phyloP scores from a whole-genome alignment of 2,113 vertebrate genomes.

The Menidia beryllina region DNA sequence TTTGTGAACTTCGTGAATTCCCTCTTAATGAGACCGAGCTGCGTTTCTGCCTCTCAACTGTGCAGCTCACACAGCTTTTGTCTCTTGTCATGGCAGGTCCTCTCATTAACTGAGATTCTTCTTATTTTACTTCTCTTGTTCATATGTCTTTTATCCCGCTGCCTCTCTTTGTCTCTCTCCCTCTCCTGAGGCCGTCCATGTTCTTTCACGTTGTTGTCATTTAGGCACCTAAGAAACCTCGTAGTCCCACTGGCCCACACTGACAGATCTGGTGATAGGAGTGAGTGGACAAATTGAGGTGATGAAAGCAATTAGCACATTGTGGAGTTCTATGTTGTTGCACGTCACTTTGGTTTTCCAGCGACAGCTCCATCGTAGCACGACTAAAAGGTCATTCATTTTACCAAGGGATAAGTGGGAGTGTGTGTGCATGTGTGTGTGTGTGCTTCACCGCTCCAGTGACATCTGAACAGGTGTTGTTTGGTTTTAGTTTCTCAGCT shows the following conservation, averaged over 20 bases:
- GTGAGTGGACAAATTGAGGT: constrained; percentile 47
- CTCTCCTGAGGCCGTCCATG: constrained; percentile 5
- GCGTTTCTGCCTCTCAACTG: constrained; percentile 25
- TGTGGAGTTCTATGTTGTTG: constrained; percentile 42
- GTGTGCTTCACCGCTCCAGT: not conserved
- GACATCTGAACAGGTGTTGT: not conserved
- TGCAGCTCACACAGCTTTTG: constrained; percentile 13
- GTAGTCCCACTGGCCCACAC: constrained; percentile 22
- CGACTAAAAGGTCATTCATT: constrained; percentile 19
- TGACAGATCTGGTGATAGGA: constrained; percentile 33
- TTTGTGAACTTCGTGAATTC: constrained; percentile 31
- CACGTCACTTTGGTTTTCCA: constrained; percentile 47
- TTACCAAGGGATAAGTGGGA: not conserved
- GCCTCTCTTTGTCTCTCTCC: constrained; percentile 7
- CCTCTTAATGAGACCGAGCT: constrained; percentile 56
- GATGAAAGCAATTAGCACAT: constrained; percentile 71
- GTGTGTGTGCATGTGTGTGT: not conserved
- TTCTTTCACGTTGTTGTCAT: constrained; percentile 43
- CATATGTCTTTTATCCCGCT: not conserved
- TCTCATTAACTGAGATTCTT: constrained; percentile 37
- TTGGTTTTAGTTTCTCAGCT: not conserved
- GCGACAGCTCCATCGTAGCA: constrained; percentile 27
- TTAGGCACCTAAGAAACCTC: constrained; percentile 33
- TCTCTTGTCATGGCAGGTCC: constrained; percentile 10
- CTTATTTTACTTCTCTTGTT: constrained; percentile 20